Evolutionary conservation across 2,888 invertebrate species (phyloP), one percentile per base, ranked within the genome.

Genomic region (Conchocele bisecta): DNA sequence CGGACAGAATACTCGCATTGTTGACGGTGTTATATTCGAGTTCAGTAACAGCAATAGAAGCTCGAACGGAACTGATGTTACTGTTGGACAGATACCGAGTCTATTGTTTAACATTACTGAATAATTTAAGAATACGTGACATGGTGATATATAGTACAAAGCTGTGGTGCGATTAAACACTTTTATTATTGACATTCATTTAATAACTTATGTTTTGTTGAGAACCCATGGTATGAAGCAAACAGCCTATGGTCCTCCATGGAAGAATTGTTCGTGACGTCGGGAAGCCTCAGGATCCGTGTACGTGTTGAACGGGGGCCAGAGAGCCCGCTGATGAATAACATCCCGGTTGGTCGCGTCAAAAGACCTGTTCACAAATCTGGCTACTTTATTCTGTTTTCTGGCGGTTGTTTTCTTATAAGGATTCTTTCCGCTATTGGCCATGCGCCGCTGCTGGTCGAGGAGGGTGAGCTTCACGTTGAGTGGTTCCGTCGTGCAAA

Each of bases 401-500:
- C 22, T n/a, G 37, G 17, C 2, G 1, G 28, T 17, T 20, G n/a
- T 24, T 3, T n/a, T 26, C 35, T 35, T 15, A 28, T 15, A 28
- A 51, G 48, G 4, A 24, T 28, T 42, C 6, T 42, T 4, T 46
- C 15, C 29, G 28, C 31, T 3, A 26, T 24, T 20, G 9, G 24
- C 17, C 24, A 17, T 3, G 17, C 3, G 48, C 22, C 31, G 17
- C 31, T 51, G 51, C 33, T 31, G 31, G 33, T 59, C 77, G 22
- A 78, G 54, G 20, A 82, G 56, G n/a, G 75, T 79, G n/a, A 82
- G 72, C 11, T 75, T 82, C 3, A 82, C 65, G 17, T 82, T 59
- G 9, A 77, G 54, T 33, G 75, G 68, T 7, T 72, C 64, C n/a
- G 48, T 33, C 9, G 50, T 48, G 1, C 58, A 39, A 4, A 63